These are phyloP conservation scores for Loripinus fragilis DNA, from an alignment of 2,888 invertebrate species.

Conservation along the genomic window DNA sequence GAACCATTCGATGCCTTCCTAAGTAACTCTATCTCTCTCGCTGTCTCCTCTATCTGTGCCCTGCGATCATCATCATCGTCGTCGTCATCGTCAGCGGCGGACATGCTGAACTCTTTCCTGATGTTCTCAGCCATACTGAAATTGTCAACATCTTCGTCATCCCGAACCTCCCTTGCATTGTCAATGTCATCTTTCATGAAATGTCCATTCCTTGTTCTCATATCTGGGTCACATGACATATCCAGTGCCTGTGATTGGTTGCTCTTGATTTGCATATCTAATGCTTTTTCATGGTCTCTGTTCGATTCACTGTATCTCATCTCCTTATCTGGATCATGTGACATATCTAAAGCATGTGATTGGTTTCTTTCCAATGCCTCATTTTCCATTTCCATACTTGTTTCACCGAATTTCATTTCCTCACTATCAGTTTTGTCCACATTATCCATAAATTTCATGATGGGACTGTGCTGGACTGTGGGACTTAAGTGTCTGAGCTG, in stretches of 20 bases:
- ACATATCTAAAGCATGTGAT: constrained; percentile 60
- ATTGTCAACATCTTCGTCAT: constrained; percentile 23
- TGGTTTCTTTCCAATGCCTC: constrained; percentile 44
- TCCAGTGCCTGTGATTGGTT: constrained; percentile 56
- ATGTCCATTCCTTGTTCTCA: neutral
- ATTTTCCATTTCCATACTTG: constrained; percentile 20
- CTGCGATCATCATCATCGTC: constrained; percentile 29
- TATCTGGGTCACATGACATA: constrained; percentile 50
- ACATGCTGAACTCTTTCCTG: constrained; percentile 3
- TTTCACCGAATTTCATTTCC: neutral
- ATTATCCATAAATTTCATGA: neutral
- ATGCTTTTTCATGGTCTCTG: neutral
- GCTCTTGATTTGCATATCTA: constrained; percentile 57
- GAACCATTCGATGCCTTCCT: constrained; percentile 29
- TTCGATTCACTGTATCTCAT: neutral
- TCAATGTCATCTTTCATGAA: neutral
- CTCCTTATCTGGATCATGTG: constrained; percentile 39
- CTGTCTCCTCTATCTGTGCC: constrained; percentile 1
- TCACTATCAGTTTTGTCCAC: neutral
- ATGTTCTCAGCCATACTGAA: constrained; percentile 31
- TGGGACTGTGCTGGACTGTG: constrained; percentile 7
- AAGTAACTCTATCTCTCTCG: constrained; percentile 15
- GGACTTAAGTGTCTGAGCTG: constrained; percentile 3
- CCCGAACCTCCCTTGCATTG: neutral
- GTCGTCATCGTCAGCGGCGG: constrained; percentile 21